phyloP scores from a whole-genome alignment of 1,140 invertebrate species.

The Dryas iulia region DNA sequence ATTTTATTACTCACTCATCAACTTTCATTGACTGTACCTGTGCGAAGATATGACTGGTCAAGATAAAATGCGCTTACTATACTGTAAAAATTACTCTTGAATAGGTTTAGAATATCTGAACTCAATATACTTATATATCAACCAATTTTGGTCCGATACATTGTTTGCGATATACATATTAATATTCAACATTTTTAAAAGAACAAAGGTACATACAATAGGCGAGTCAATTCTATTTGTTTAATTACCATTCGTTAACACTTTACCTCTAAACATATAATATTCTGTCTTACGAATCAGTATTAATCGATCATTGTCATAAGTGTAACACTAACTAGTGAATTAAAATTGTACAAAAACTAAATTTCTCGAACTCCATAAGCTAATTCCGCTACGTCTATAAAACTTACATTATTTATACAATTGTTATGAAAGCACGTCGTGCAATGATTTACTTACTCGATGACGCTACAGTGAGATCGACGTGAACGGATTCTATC shows the following conservation, averaged over 20 bases:
- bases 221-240: not conserved
- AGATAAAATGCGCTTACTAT: too few species aligned
- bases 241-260: not conserved
- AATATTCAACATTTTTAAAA: slow-evolving; percentile 1
- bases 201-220: not conserved
- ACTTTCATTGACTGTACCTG: too few species aligned
- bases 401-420: slow-evolving; percentile 69
- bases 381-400: slow-evolving; percentile 61
- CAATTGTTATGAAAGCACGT: slow-evolving; percentile 31
- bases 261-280: not conserved
- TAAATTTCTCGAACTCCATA: slow-evolving; percentile 62
- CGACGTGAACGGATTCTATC: slow-evolving; percentile 20
- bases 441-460: not conserved
- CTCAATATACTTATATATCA: not conserved
- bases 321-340: slow-evolving; percentile 62
- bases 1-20: too few species aligned
- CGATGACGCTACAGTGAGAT: slow-evolving; percentile 33
- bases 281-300: not conserved
- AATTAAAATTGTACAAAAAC: slow-evolving; percentile 75
- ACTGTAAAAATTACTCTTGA: not conserved
- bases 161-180: not conserved
- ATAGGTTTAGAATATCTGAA: slow-evolving; percentile 25
- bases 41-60: too few species aligned
- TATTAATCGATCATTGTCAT: not conserved
- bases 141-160: not conserved